Evolutionary conservation across 2,113 vertebrate species (phyloP).

Genomic region (Clupea harengus): DNA sequence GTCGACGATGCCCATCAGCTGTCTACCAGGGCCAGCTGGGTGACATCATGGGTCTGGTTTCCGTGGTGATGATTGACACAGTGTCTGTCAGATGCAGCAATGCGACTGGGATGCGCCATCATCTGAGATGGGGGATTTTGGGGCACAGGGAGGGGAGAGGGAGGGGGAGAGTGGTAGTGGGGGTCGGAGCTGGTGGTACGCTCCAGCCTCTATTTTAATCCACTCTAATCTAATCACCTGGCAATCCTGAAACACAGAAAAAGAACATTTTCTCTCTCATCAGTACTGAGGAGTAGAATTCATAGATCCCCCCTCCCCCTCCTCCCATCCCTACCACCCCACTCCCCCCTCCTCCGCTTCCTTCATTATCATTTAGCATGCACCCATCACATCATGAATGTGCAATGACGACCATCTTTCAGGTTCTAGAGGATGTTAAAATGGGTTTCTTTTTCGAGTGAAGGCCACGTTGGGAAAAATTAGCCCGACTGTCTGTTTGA

Average conservation of each 20-base stretch:
- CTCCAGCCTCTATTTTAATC: slow-evolving; percentile 44
- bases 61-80: slow-evolving; percentile 63
- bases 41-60: slow-evolving; percentile 64
- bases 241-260: slow-evolving; percentile 46
- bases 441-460: neutral
- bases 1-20: slow-evolving; percentile 59
- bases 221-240: slow-evolving; percentile 53
- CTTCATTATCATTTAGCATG: slow-evolving; percentile 44
- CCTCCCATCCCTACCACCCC: neutral
- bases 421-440: neutral
- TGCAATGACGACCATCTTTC: slow-evolving; percentile 20
- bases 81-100: slow-evolving; percentile 60
- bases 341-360: neutral
- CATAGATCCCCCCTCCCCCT: neutral
- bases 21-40: slow-evolving; percentile 60
- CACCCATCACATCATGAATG: slow-evolving; percentile 12
- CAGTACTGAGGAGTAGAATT: slow-evolving; percentile 38
- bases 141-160: slow-evolving; percentile 34
- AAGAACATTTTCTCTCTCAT: slow-evolving; percentile 45
- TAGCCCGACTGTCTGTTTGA: slow-evolving; percentile 5
- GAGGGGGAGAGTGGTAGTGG: slow-evolving; percentile 45
- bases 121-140: slow-evolving; percentile 55
- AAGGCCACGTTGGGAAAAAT: slow-evolving; percentile 4
- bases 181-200: slow-evolving; percentile 6
- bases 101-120: slow-evolving; percentile 63